Evolutionary conservation across 2,888 invertebrate species (phyloP), one percentile per base, ranked within the genome.

Genomic region (Chaitophorus viminalis): DNA sequence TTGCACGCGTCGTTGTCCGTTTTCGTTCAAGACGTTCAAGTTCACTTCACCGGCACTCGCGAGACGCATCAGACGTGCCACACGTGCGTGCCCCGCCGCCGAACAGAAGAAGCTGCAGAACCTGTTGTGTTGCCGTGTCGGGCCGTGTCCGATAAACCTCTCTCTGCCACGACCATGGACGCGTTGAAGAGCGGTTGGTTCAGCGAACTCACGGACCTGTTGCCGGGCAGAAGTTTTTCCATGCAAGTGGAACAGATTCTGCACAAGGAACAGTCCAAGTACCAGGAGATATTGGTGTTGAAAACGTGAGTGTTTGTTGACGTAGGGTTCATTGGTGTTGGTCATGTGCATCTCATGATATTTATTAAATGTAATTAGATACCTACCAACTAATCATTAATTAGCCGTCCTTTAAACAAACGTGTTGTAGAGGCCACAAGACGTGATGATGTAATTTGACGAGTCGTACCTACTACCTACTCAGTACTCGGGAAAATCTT

Each of bases 201-300:
- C 91, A 96, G 96, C 90, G 99, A 99, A 93, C 86, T 89, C 39
- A 97, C 95, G 91, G 95, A 95, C 74, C 92, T 98, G 90, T 98
- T 98, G 97, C 96, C 97, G 0, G 98, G 98, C 0, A 95, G 97
- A 90, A 94, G 95, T 31, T 94, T 98, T 91, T 98, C 98, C 0
- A 92, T 99, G 89, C 94, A 97, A 93, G 95, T 98, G 0, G 94
- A 96, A 78, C 92, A 95, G 90, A 92, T 98, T 2, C 92, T 98
- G 0, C 95, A 96, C 91, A 92, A 94, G 3, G 96, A 95, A 91
- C 94, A 94, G 91, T 97, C 98, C 0, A 92, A 94, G 82, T 98
- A 93, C 91, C 98, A 98, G 92, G 95, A 98, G 90, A 95, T 98
- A 86, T 91, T 96, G 89, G 94, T 98, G 5, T 92, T 97, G 89